Conservation (phyloP, 1,140 invertebrate genomes). For the Oncopeltus fasciatus region DNA sequence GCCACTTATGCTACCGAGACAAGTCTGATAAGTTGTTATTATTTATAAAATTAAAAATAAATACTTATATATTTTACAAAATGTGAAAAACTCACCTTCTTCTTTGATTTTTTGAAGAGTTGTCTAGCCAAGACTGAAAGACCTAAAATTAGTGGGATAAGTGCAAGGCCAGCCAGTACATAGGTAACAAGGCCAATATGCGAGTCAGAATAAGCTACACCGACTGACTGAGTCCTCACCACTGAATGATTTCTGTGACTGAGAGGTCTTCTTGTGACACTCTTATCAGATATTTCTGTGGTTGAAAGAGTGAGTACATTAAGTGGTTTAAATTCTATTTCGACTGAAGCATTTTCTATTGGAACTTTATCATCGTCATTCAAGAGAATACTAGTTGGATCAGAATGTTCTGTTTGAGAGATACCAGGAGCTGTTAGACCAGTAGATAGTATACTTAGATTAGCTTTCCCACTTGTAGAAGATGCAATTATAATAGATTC, state of each 20-base stretch:
- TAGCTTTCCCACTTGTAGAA: background rate
- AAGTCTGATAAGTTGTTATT: too few relatives aligned
- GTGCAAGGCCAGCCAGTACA: slow-evolving; percentile 40
- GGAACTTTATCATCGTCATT: background rate
- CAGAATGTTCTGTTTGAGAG: background rate
- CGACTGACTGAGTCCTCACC: slow-evolving; percentile 11
- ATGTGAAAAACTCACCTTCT: slow-evolving; percentile 36
- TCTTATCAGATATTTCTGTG: background rate
- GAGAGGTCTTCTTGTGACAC: background rate
- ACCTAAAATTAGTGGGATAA: slow-evolving; percentile 40
- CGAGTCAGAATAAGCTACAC: slow-evolving; percentile 19
- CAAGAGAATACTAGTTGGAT: background rate
- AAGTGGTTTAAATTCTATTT: slow-evolving; percentile 1
- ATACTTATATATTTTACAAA: too few relatives aligned
- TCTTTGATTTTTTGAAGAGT: slow-evolving; percentile 36
- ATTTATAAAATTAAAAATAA: too few relatives aligned
- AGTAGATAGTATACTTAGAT: background rate
- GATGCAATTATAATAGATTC: slow-evolving; percentile 4
- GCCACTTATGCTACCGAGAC: too few relatives aligned
- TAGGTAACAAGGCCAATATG: slow-evolving; percentile 37
- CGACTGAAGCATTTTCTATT: background rate
- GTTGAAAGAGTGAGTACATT: background rate
- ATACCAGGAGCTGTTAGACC: background rate
- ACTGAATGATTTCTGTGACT: slow-evolving; percentile 2
- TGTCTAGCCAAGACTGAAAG: slow-evolving; percentile 38